phyloP scores from a whole-genome alignment of 1,140 invertebrate species.

The Oedothorax gibbosus region DNA sequence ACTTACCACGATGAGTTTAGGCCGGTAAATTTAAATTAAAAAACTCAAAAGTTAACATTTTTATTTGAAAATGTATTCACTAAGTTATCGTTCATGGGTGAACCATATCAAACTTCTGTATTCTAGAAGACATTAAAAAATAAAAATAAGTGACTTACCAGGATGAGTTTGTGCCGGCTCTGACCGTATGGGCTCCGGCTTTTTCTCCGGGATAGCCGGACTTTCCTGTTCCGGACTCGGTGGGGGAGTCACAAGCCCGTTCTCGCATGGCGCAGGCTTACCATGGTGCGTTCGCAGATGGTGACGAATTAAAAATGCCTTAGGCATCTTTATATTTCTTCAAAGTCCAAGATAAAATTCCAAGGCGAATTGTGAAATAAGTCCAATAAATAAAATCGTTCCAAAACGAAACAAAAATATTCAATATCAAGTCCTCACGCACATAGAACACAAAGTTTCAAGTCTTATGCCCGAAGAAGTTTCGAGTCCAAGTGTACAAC shows the following conservation, averaged over 20 bases:
- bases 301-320: slow-evolving; percentile 49
- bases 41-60: too few relatives aligned
- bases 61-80: too few relatives aligned
- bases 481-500: too few relatives aligned
- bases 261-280: not conserved
- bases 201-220: not conserved
- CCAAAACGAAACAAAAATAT: not conserved
- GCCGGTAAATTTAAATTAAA: too few relatives aligned
- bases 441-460: too few relatives aligned
- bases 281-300: not conserved
- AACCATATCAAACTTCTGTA: too few relatives aligned
- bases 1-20: too few relatives aligned
- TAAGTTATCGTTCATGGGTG: too few relatives aligned
- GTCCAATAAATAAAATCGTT: not conserved
- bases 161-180: slow-evolving; percentile 39
- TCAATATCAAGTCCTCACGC: too few relatives aligned
- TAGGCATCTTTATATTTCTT: slow-evolving; percentile 33
- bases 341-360: not conserved
- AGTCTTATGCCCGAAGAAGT: too few relatives aligned
- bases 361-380: not conserved
- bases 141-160: too few relatives aligned
- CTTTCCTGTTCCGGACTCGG: slow-evolving; percentile 49
- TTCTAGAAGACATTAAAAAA: too few relatives aligned
- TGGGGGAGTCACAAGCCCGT: slow-evolving; percentile 47
- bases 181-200: not conserved